Percentiles rank a stretch among this genome's conserved stretches.
phyloP scores from a whole-genome alignment of 2,113 vertebrate genomes.

The Caranx ignobilis region DNA sequence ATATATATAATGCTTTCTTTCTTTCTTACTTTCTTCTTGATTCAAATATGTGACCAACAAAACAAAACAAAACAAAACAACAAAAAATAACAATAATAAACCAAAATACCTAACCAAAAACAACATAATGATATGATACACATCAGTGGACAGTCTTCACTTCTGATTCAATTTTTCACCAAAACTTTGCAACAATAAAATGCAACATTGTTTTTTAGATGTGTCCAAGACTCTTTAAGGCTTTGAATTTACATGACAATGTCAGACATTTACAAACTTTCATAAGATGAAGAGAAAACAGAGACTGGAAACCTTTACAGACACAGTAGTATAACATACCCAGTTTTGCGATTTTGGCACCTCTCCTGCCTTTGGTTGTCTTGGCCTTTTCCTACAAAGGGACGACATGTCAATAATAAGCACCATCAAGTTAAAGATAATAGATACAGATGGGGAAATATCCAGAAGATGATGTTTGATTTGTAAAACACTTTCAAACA shows the following conservation, averaged over 20 bases:
- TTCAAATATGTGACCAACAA: too few relatives aligned
- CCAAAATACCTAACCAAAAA: too few relatives aligned
- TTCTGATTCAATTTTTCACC: not conserved
- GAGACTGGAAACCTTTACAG: not conserved
- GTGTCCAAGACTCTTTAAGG: not conserved
- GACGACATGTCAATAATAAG: not conserved
- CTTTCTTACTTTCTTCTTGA: too few relatives aligned
- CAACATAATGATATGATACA: too few relatives aligned
- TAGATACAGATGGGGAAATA: not conserved
- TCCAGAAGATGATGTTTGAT: not conserved
- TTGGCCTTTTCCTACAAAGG: constrained; percentile 88
- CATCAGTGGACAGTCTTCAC: not conserved
- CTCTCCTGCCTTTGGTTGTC: constrained; percentile 88
- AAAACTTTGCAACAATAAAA: too few relatives aligned
- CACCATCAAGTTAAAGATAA: not conserved
- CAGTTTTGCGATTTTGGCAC: constrained; percentile 88
- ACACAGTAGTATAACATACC: constrained; percentile 73
- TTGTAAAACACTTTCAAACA: not conserved
- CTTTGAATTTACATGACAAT: not conserved
- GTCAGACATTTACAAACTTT: not conserved
- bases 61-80: too few relatives aligned
- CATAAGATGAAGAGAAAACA: not conserved
- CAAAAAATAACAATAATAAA: too few relatives aligned
- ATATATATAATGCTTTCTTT: too few relatives aligned
- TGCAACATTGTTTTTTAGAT: not conserved